Percentiles rank a stretch among this genome's conserved stretches.
phyloP scores from a whole-genome alignment of 2,888 invertebrate genomes.

The Lasius platythorax region DNA sequence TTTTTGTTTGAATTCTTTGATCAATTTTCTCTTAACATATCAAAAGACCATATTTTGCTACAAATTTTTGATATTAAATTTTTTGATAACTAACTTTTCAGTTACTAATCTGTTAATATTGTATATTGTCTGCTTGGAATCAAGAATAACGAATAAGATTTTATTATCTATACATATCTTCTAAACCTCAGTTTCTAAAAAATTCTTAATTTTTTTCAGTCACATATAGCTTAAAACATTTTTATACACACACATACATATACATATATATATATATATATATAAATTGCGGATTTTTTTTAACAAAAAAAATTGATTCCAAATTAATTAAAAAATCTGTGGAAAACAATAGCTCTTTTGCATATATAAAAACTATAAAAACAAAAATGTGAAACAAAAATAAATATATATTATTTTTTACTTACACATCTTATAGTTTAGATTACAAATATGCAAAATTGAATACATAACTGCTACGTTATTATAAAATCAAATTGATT shows the following conservation, averaged over 20 bases:
- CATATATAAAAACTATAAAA: neutral
- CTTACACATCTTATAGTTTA: neutral
- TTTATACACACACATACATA: too few species aligned
- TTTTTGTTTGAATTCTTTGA: neutral
- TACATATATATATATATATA: too few species aligned
- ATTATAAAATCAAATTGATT: neutral
- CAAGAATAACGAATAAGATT: neutral
- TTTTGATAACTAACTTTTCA: neutral
- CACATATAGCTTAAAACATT: neutral
- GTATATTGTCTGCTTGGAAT: neutral
- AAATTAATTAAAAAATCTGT: neutral
- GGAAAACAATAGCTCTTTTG: neutral
- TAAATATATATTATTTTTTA: neutral
- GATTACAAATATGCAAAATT: slow-evolving; percentile 6
- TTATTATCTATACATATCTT: neutral
- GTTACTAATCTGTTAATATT: neutral
- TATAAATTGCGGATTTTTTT: too few species aligned
- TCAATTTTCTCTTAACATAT: neutral
- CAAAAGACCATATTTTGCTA: neutral
- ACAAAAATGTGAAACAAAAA: neutral
- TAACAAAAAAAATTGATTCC: too few species aligned
- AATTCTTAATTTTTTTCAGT: neutral
- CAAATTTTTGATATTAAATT: neutral
- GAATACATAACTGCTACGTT: neutral
- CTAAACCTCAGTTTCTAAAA: neutral